phyloP scores from a whole-genome alignment of 1,140 invertebrate genomes.

The Micrasema minimum region DNA sequence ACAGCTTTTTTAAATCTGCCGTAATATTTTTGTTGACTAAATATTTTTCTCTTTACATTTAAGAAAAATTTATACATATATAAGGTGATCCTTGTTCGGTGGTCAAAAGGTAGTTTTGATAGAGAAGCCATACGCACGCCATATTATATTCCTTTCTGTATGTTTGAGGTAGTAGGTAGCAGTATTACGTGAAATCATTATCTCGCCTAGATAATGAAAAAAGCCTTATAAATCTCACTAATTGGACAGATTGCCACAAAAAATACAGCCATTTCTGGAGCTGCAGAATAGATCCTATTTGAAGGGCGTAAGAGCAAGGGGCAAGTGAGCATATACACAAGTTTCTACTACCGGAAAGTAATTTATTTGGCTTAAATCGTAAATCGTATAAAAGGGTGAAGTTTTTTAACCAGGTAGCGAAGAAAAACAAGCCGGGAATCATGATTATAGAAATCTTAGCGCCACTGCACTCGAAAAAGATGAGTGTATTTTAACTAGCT shows the following conservation, averaged over 20 bases:
- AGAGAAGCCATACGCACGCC: too few species aligned
- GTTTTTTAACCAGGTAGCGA: not conserved
- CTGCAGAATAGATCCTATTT: conserved; percentile 12
- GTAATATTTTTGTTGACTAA: too few species aligned
- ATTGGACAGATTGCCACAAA: conserved; percentile 38
- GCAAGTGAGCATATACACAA: conserved; percentile 19
- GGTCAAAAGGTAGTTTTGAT: too few species aligned
- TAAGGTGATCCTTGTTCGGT: too few species aligned
- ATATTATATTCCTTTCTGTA: too few species aligned
- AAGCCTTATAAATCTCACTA: conserved; percentile 37
- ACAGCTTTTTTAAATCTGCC: too few species aligned
- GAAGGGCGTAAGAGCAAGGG: conserved; percentile 5
- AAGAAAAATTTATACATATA: too few species aligned
- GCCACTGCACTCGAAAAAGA: too few species aligned
- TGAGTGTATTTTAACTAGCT: too few species aligned
- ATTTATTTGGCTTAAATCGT: conserved; percentile 31
- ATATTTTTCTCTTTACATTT: too few species aligned
- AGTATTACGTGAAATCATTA: conserved; percentile 36
- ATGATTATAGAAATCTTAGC: not conserved
- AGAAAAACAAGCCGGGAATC: not conserved
- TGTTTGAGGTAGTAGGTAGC: conserved; percentile 18
- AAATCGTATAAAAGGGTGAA: conserved; percentile 15
- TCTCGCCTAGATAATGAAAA: conserved; percentile 38
- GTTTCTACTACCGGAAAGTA: conserved; percentile 15
- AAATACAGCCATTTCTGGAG: conserved; percentile 23